A percentile compares a stretch with the other conserved stretches of the same genome.
phyloP scores from a whole-genome alignment of 2,888 invertebrate species.

The Germaria angustata region DNA sequence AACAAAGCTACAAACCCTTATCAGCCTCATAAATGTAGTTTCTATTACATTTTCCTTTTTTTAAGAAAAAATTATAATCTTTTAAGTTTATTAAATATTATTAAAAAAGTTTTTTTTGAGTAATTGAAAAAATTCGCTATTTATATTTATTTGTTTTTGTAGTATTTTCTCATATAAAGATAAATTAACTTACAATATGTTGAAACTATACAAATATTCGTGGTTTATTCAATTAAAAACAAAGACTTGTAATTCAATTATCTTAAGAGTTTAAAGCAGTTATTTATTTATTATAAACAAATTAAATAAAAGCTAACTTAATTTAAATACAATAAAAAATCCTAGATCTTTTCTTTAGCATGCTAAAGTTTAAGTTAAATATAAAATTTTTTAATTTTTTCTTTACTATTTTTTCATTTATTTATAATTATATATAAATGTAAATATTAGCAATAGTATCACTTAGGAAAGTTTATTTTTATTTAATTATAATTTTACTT shows the following conservation, averaged over 20 bases:
- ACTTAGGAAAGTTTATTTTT: slow-evolving; percentile 71
- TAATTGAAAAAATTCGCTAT: slow-evolving; percentile 51
- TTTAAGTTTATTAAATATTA: slow-evolving; percentile 22
- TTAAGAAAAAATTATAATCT: slow-evolving; percentile 14
- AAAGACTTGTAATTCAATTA: slow-evolving; percentile 44
- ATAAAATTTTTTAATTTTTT: slow-evolving; percentile 14
- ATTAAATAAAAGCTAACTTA: slow-evolving; percentile 58
- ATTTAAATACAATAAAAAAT: slow-evolving; percentile 59
- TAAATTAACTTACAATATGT: slow-evolving; percentile 54
- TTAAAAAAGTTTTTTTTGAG: slow-evolving; percentile 42
- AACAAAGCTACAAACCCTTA: slow-evolving; percentile 63
- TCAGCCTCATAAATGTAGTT: slow-evolving; percentile 64
- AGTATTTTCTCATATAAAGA: slow-evolving; percentile 13
- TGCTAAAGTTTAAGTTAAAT: slow-evolving; percentile 41
- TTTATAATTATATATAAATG: slow-evolving; percentile 35
- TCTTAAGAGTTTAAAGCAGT: slow-evolving; percentile 51
- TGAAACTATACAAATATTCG: slow-evolving; percentile 45
- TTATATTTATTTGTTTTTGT: slow-evolving; percentile 48
- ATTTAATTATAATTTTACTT: slow-evolving; percentile 57
- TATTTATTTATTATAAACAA: slow-evolving; percentile 55
- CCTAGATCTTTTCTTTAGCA: slow-evolving; percentile 43
- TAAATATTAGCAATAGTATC: slow-evolving; percentile 77
- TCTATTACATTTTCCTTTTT: slow-evolving; percentile 19
- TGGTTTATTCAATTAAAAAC: slow-evolving; percentile 46
- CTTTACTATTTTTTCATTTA: neutral